These are phyloP conservation scores for Drosophila formosana DNA, from an alignment of 2,888 invertebrate species.

Conservation along the genomic window DNA sequence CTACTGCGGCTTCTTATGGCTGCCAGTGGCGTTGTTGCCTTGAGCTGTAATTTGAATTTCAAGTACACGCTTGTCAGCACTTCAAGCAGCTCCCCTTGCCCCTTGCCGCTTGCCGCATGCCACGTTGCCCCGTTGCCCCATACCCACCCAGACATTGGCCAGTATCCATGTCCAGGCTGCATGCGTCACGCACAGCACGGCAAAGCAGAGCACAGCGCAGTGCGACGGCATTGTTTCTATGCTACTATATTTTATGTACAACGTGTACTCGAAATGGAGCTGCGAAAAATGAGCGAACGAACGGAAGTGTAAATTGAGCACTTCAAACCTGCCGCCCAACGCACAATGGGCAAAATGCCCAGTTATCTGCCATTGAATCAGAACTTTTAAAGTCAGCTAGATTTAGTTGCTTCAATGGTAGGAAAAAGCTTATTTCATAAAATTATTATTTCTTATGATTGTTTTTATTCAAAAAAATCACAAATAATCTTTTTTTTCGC, in stretches of 20 bases:
- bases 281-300: conserved; percentile 53
- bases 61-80: conserved; percentile 51
- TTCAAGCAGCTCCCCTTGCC: neutral
- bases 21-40: conserved; percentile 28
- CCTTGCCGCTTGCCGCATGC: no score
- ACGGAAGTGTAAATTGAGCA: conserved; percentile 78
- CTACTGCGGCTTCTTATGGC: conserved; percentile 33
- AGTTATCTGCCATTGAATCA: no score
- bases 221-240: conserved; percentile 34
- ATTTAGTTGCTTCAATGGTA: no score
- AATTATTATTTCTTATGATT: no score
- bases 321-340: conserved; percentile 64
- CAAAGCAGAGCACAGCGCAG: conserved; percentile 21
- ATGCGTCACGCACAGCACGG: conserved; percentile 48
- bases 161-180: conserved; percentile 34
- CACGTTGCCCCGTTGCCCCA: neutral
- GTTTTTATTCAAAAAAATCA: no score
- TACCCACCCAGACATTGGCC: conserved; percentile 1
- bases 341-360: neutral
- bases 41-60: conserved; percentile 67
- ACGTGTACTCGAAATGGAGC: conserved; percentile 19
- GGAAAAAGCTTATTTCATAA: no score
- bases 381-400: no score
- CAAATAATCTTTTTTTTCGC: no score
- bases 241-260: conserved; percentile 5